Evolutionary conservation across 2,113 vertebrate species (phyloP).

Genomic region (Bostrychus sinensis): DNA sequence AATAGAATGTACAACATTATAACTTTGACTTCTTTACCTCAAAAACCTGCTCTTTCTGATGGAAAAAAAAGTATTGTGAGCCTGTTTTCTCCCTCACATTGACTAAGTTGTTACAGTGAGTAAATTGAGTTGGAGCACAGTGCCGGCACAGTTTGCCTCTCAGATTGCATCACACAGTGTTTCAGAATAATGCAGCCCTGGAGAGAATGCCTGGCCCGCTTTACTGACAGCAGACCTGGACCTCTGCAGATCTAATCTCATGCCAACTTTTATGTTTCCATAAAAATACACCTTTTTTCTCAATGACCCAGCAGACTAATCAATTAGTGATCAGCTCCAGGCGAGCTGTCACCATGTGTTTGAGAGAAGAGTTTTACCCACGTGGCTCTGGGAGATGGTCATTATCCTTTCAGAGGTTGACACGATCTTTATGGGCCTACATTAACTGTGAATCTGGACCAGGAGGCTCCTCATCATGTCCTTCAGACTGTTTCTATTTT

Average conservation of each 20-base stretch:
- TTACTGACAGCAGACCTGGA: conserved; percentile 14
- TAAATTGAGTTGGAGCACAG: conserved; percentile 2
- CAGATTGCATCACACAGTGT: conserved; percentile 9
- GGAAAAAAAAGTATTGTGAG: background rate
- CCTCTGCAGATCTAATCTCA: conserved; percentile 13
- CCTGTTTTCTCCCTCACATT: background rate
- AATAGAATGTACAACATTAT: background rate
- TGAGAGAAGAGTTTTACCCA: conserved; percentile 48
- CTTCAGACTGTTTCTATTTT: conserved; percentile 14
- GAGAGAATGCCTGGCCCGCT: conserved; percentile 4
- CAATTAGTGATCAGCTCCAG: conserved; percentile 34
- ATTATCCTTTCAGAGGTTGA: conserved; percentile 58
- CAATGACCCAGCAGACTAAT: conserved; percentile 7
- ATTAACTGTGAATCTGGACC: conserved; percentile 19
- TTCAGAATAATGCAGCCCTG: conserved; percentile 12
- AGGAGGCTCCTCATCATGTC: conserved; percentile 8
- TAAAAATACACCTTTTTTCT: conserved; percentile 22
- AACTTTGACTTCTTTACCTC: too few relatives aligned
- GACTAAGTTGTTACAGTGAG: conserved; percentile 4
- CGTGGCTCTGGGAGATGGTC: conserved; percentile 43
- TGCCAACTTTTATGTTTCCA: conserved; percentile 16
- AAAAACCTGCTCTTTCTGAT: background rate
- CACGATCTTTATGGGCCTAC: conserved; percentile 25
- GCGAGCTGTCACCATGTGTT: conserved; percentile 44
- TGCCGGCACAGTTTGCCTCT: conserved; percentile 3